Evolutionary conservation across 2,797 vertebrate genomes (phyloP).

Genomic region (Pogonophryne albipinna): DNA sequence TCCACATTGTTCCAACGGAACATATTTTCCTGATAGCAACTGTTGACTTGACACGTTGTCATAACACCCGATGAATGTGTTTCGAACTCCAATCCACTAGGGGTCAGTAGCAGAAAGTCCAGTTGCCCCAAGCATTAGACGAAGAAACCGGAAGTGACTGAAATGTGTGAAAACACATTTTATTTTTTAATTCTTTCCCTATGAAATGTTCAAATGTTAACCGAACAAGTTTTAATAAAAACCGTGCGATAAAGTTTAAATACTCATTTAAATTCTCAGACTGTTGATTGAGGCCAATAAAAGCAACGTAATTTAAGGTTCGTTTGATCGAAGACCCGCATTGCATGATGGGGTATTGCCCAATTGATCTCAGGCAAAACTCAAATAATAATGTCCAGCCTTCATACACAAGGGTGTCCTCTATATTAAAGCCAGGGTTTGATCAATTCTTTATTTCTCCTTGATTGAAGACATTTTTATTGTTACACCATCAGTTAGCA

Average conservation of each 20-base stretch:
- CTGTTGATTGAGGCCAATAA: not conserved
- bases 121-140: not conserved
- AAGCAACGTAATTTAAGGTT: not conserved
- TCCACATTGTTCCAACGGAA: not conserved
- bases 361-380: too few relatives aligned
- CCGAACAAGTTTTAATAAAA: not conserved
- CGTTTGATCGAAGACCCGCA: not conserved
- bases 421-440: too few relatives aligned
- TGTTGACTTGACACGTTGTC: conserved; percentile 26
- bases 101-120: not conserved
- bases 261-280: too few relatives aligned
- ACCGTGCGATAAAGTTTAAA: too few relatives aligned
- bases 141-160: not conserved
- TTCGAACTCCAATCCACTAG: not conserved
- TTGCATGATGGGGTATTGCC: not conserved
- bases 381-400: too few relatives aligned
- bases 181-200: not conserved
- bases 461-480: too few relatives aligned
- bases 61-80: not conserved
- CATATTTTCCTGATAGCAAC: not conserved
- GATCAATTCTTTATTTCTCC: too few relatives aligned
- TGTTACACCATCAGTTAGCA: too few relatives aligned
- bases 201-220: not conserved
- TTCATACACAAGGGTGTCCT: too few relatives aligned
- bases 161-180: not conserved